Conservation (phyloP, 2,113 vertebrate genomes). For the Brienomyrus longianalis region DNA sequence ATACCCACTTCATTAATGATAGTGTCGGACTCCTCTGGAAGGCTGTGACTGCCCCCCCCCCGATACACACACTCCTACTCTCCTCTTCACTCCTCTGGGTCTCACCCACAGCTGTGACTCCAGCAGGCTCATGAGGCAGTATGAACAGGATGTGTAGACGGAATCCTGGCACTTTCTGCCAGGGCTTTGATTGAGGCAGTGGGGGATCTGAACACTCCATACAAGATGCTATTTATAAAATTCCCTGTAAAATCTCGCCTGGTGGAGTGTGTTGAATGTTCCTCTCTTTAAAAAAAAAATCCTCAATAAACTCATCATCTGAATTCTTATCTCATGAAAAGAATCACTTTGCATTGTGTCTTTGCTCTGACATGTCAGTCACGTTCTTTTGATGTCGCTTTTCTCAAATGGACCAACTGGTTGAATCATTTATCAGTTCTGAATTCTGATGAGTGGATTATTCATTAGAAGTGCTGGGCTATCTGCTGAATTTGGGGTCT, state of each 20-base stretch:
- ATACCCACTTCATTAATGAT: neutral
- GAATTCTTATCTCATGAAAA: constrained; percentile 5
- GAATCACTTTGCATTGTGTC: neutral
- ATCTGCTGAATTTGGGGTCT: neutral
- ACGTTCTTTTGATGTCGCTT: neutral
- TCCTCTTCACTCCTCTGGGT: neutral
- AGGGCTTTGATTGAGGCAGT: neutral
- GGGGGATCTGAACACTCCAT: neutral
- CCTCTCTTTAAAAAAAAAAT: neutral
- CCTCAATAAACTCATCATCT: neutral
- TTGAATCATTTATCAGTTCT: neutral
- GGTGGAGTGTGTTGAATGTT: neutral
- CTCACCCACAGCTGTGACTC: constrained; percentile 9
- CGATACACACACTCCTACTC: neutral
- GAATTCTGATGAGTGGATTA: neutral
- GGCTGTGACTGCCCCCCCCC: neutral
- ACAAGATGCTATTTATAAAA: neutral
- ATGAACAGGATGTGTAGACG: neutral
- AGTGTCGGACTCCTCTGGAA: neutral
- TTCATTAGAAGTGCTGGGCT: neutral
- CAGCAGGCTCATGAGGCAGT: neutral
- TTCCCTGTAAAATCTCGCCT: neutral
- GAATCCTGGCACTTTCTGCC: neutral
- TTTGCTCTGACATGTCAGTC: neutral
- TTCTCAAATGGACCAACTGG: no score